Evolutionary conservation across 2,797 vertebrate species (phyloP).

Genomic region (Gambusia yucatana): DNA sequence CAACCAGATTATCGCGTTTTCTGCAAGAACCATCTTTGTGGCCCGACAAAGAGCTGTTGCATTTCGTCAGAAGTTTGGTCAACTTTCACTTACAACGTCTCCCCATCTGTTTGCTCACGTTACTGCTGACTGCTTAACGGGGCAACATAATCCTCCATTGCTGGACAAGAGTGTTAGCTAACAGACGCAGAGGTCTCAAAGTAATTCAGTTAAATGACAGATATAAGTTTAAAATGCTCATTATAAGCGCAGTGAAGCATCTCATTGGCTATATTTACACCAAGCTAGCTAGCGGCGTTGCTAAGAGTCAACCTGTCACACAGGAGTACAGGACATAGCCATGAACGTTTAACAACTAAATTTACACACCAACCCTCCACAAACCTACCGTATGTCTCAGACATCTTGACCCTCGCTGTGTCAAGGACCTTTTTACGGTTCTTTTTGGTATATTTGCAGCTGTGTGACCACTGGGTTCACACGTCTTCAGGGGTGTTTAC

Average conservation of each 20-base stretch:
- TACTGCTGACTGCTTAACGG: conserved; percentile 20
- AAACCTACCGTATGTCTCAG: conserved; percentile 87
- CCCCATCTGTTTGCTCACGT: conserved; percentile 29
- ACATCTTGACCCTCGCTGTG: conserved; percentile 79
- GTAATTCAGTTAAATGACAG: background rate
- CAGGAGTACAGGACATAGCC: conserved; percentile 10
- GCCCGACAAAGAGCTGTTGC: background rate
- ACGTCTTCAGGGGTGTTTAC: conserved; percentile 63
- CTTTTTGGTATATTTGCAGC: conserved; percentile 37
- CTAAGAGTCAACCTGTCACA: conserved; percentile 27
- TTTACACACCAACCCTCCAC: background rate
- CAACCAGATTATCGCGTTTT: background rate
- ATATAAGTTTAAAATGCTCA: background rate
- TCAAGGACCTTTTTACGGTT: conserved; percentile 38
- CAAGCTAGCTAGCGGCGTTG: conserved; percentile 42
- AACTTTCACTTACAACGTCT: conserved; percentile 57
- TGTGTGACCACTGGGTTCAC: conserved; percentile 39
- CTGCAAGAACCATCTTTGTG: background rate
- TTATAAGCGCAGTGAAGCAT: background rate
- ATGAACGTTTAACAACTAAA: conserved; percentile 19
- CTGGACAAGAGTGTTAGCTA: background rate
- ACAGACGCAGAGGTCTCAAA: background rate
- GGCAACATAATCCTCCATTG: conserved; percentile 17
- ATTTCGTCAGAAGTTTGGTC: conserved; percentile 35
- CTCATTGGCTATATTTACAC: conserved; percentile 23